Base-by-base conservation (phyloP, 2,888 invertebrate genomes). In the Pyrgus malvae region DNA sequence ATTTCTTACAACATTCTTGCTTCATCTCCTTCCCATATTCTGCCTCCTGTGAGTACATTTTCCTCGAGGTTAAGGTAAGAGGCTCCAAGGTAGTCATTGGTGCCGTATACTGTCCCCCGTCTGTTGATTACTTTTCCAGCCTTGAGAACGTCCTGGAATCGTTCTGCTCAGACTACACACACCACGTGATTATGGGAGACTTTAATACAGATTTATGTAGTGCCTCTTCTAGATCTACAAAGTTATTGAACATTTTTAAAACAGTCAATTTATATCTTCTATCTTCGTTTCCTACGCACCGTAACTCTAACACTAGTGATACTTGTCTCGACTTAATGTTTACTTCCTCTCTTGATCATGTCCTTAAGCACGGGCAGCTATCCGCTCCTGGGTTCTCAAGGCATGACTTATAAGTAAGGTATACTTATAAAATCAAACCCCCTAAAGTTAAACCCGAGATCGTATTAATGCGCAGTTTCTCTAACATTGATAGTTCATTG, bases 371-470 rank as follows among this genome's bases (percentile, higher is more conserved):
- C 23, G 55, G 55, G 8, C 40, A 55, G 14, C 8, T 48, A 2
- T 8, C 21, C 3, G 55, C 55, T n/a, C 35, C 48, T 12, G 54
- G 45, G 7, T 54, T 54, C 21, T 54, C 46, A 5, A 35, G 37
- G 1, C 53, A 53, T 21, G 54, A 55, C 29, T 21, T 55, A n/a
- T n/a, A n/a, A 2, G n/a, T 55, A 7, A 48, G 29, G 14, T 12
- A 21, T 8, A 31, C 48, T 0, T 55, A 55, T 9, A 55, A 55
- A 12, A 6, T 55, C 3, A 48, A 48, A n/a, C 3, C 12, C 0
- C 46, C 40, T 16, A 55, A 48, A 46, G 8, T 16, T 16, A 40
- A 33, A n/a, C 50, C 45, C 14, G 19, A 7, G 1, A 9, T 29
- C n/a, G n/a, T 37, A 3, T 9, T 8, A 4, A 16, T 46, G 8